phyloP scores from a whole-genome alignment of 2,797 vertebrate genomes.

The Cossypha heuglini region DNA sequence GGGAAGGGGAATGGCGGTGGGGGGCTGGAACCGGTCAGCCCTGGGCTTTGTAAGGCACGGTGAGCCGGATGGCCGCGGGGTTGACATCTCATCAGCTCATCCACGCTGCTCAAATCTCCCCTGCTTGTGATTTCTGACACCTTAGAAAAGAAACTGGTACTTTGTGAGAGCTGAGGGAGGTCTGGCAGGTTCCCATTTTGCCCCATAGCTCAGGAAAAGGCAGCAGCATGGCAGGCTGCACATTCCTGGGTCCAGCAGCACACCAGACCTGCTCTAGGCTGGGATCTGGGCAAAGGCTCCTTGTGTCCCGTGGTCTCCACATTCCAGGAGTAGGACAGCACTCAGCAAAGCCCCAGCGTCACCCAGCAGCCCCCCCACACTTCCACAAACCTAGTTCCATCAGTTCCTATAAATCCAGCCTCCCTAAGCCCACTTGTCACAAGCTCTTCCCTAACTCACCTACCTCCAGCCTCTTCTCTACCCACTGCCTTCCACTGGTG shows the following conservation, averaged over 20 bases:
- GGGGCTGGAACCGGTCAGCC: not conserved
- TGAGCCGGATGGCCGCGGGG: accelerated
- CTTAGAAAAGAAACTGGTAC: accelerated
- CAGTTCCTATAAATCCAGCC: constrained; percentile 17
- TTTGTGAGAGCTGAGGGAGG: not conserved
- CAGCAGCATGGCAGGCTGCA: not conserved
- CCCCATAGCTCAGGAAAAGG: not conserved
- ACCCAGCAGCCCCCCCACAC: accelerated
- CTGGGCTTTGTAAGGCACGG: not conserved
- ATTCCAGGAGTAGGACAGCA: not conserved
- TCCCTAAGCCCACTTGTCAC: not conserved
- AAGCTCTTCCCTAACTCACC: not conserved
- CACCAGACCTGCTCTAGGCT: not conserved
- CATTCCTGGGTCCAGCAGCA: not conserved
- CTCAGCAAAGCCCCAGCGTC: not conserved
- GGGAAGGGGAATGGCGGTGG: accelerated
- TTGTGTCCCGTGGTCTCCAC: accelerated
- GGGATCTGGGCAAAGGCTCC: not conserved
- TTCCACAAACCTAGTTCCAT: constrained; percentile 51
- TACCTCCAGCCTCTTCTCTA: not conserved
- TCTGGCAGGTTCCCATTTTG: accelerated
- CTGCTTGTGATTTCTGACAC: not conserved
- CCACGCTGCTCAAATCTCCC: not conserved
- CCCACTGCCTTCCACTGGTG: not conserved
- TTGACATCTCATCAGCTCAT: not conserved